Base-by-base conservation (phyloP, 2,113 vertebrate species). In the Myxocyprinus asiaticus region DNA sequence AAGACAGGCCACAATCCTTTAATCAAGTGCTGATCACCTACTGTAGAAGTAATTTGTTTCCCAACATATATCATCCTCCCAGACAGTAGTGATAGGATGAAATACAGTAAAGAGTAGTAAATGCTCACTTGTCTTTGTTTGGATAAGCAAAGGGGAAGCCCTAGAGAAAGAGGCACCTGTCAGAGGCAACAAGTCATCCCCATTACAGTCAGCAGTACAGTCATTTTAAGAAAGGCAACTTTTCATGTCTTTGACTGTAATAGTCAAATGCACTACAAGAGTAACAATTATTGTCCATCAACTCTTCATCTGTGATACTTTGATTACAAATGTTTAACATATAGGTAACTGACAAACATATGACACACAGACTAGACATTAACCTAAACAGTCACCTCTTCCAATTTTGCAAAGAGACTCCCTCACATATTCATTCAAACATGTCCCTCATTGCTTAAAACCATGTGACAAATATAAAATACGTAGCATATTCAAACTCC, bases 401-500 rank as follows among this genome's bases (percentile, higher is more conserved):
- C 67, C 0, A 43, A 0, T 14, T 51, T 51, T 77, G 42, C 70
- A 50, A 69, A 64, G 66, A 56, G 77, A 77, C 22, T 1, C 22
- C 22, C 22, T 51, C 17, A n/a, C 53, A 61, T 53, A 56, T 15
- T 65, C 64, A 65, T 45, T 68, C 73, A 77, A 58, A 67, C 17
- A 64, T 56, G 47, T n/a, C 61, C 65, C 51, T 65, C 44, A 10
- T 62, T 47, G n/a, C 59, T 42, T 65, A 61, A 53, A 66, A 42
- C 9, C 12, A 53, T 42, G 9, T 44, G 53, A 61, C 55, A 55
- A 45, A 66, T 64, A 73, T 65, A 65, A 81, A 47, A 48, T 43
- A 79, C 58, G 81, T 82, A 74, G 83, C 81, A 91, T 89, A 90
- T 87, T 90, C 89, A 88, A 47, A 9, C 81, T 89, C 82, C 64